These are phyloP conservation scores for Lagorchestes hirsutus DNA, from an alignment of 2,797 vertebrate genomes.

Conservation along the genomic window DNA sequence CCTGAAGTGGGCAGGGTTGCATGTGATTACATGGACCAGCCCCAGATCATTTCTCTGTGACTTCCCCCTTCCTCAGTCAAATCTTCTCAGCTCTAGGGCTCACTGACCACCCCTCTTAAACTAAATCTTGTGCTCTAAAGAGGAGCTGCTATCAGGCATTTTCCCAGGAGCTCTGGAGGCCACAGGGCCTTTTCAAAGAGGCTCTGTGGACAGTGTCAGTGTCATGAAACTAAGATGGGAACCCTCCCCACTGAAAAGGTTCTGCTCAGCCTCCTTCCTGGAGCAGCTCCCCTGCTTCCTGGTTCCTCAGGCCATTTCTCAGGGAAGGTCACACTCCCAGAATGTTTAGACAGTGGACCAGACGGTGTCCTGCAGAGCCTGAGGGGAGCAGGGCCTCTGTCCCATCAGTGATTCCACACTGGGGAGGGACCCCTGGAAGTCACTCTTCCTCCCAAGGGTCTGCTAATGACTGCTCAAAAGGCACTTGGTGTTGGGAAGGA, in stretches of 20 bases:
- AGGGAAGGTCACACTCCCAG: background rate
- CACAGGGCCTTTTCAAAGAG: background rate
- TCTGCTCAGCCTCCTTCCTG: background rate
- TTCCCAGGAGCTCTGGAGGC: background rate
- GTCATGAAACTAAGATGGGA: background rate
- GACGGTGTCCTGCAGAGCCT: background rate
- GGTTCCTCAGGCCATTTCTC: background rate
- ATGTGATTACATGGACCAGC: background rate
- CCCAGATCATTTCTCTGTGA: background rate
- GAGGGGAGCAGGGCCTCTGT: background rate
- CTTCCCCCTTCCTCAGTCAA: background rate
- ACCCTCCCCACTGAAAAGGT: background rate
- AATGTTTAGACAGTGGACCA: background rate
- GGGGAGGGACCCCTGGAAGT: background rate
- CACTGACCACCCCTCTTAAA: background rate
- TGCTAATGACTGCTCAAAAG: background rate
- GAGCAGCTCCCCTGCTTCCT: background rate
- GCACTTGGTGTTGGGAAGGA: background rate
- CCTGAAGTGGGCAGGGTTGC: background rate
- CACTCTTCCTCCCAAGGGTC: background rate
- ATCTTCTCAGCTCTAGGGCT: background rate
- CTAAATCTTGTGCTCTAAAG: background rate
- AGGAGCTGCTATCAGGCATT: background rate
- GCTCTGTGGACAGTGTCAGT: background rate
- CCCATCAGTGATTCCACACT: background rate